Base-by-base conservation (phyloP, 2,113 vertebrate species). In the Oxygymnocypris stewartii region DNA sequence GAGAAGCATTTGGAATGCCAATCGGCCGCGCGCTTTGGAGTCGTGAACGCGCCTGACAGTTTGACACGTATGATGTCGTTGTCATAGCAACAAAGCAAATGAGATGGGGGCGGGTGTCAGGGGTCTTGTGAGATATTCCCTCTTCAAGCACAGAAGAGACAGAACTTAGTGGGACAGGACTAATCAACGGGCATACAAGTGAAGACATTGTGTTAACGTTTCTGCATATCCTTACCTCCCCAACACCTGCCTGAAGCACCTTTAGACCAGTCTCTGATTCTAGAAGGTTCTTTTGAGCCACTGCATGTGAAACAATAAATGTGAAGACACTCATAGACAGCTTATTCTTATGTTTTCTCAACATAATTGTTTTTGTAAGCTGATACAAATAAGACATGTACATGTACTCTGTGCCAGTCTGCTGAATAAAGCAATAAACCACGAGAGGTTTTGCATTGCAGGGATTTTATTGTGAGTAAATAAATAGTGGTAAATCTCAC, bases 201-300 rank as follows among this genome's bases (percentile, higher is more conserved):
- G 37, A 47, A 79, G 42, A 57, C 25, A 78, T 18, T 37, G 16
- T 1, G 23, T 49, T 25, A 31, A 54, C n/a, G 11, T 4, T 23
- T 37, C 7, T 65, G 7, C 37, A 75, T 54, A 80, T 16, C 6
- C 89, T 92, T 95, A 98, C 98, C 98, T 97, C 95, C 88, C 96
- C 96, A 10, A 96, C 95, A 20, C 96, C 96, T 2, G 95, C 94
- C 92, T 98, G 97, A 63, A 98, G 91, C 31, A 99, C 95, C 91
- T 96, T 96, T 88, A 97, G 91, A 23, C 95, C 96, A 10, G 95
- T 95, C 90, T 96, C 95, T 0, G 95, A 89, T 88, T 98, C 96
- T 94, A 97, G 92, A 87, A 96, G 90, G 73, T 92, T 93, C 90
- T 98, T 98, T 91, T 95, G 94, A 83, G 93, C 93, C 74, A 95